Evolutionary conservation across 2,113 vertebrate genomes (phyloP), one percentile per base, ranked within the genome.

Genomic region (Epinephelus cyanopodus): DNA sequence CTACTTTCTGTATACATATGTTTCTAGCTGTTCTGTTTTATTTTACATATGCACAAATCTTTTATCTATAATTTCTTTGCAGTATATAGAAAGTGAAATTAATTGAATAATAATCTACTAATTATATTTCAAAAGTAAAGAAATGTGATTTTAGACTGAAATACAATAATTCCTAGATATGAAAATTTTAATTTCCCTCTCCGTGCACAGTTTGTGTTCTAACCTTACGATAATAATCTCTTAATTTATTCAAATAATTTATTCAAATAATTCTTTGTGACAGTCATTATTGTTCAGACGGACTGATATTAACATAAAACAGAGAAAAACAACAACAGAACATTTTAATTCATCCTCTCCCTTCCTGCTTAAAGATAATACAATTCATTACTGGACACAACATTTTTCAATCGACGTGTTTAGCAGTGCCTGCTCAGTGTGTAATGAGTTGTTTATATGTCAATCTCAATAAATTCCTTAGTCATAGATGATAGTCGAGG

Each of bases 231-330:
- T 90, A 79, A 60, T 29, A 45, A 89, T 90, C 81, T 87, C 69
- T 85, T 83, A 61, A 89, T 91, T 88, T 88, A 87, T 90, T 88
- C 68, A 85, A 86, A 86, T 82, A 81, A 81, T 82, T 87, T 74
- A 77, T 83, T 90, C 74, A 83, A 76, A 82, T 83, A 64, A 39
- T 79, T 79, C 65, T 83, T 86, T 85, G 73, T 82, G 27, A 42
- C 72, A 15, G 74, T 86, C 77, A 67, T 82, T 83, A 52, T 71
- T 89, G 72, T 90, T 82, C 81, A 53, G 60, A 71, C 63, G 6
- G 79, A 52, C 52, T 53, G 86, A 88, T 91, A 81, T 87, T 80
- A 73, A 84, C 84, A 85, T 76, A n/a, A 66, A 90, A 83, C 73
- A 54, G 73, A 25, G 64, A 69, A 75, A 29, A 86, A 86, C 81